Evolutionary conservation across 2,113 vertebrate genomes (phyloP).

Genomic region (Anoura caudifer): DNA sequence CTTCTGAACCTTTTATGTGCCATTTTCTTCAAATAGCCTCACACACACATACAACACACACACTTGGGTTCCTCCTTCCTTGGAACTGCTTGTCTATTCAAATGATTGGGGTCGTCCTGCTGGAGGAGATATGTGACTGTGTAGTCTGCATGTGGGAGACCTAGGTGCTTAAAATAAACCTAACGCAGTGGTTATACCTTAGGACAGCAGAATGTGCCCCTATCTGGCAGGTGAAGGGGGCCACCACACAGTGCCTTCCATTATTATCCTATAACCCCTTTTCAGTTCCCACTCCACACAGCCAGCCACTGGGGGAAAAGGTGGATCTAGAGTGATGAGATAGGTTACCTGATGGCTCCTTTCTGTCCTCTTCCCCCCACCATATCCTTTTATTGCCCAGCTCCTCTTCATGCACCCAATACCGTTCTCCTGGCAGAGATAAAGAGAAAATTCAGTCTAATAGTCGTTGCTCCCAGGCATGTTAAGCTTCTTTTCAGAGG

Average conservation of each 20-base stretch:
- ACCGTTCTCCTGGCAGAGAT: not conserved
- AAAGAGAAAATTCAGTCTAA: not conserved
- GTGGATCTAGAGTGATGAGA: accelerated
- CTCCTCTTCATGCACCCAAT: accelerated
- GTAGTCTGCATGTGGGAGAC: slow-evolving; percentile 48
- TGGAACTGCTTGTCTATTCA: slow-evolving; percentile 78
- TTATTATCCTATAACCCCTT: too few species aligned
- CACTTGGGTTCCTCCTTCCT: not conserved
- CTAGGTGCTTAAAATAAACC: not conserved
- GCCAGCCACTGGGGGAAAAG: not conserved
- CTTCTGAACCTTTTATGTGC: not conserved
- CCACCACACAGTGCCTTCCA: too few species aligned
- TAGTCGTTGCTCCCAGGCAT: not conserved
- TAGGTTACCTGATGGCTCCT: not conserved
- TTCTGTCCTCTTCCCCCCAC: not conserved
- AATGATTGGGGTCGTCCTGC: slow-evolving; percentile 53
- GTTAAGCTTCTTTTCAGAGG: not conserved
- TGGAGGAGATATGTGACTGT: slow-evolving; percentile 36
- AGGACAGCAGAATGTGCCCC: not conserved
- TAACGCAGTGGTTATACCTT: not conserved
- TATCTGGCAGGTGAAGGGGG: not conserved
- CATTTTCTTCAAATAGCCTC: slow-evolving; percentile 27
- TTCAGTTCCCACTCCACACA: not conserved
- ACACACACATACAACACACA: not conserved
- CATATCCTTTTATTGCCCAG: not conserved